Evolutionary conservation across 2,113 vertebrate species (phyloP).

Genomic region (Stomatorhinus ivindoensis): DNA sequence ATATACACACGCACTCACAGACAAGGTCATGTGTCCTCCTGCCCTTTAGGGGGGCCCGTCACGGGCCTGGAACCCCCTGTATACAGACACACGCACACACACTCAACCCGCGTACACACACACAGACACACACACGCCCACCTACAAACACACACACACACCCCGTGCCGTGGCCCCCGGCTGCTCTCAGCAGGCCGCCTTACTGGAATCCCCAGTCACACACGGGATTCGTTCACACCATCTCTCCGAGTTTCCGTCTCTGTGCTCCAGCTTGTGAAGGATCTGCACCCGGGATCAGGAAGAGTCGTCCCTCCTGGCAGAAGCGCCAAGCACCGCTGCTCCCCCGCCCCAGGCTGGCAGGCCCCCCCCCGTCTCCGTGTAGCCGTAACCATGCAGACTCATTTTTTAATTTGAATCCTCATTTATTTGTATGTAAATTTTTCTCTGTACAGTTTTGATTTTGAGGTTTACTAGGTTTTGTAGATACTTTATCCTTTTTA

Average conservation of each 20-base stretch:
- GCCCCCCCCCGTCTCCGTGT: constrained; percentile 72
- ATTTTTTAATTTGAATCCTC: constrained; percentile 60
- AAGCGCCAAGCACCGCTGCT: not conserved
- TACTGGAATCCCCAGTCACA: constrained; percentile 42
- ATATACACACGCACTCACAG: constrained; percentile 36
- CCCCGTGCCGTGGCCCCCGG: not conserved
- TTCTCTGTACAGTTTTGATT: constrained; percentile 98
- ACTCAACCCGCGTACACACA: too few relatives aligned
- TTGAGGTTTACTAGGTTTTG: constrained; percentile 84
- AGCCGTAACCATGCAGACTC: constrained; percentile 65
- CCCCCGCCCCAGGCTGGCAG: not conserved
- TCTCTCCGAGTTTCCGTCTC: constrained; percentile 41
- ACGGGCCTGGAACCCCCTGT: too few relatives aligned
- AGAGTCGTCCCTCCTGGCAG: not conserved
- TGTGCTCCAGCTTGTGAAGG: constrained; percentile 41
- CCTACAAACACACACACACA: not conserved
- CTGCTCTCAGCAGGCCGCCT: constrained; percentile 14
- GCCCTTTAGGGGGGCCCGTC: too few relatives aligned
- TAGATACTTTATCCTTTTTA: constrained; percentile 78
- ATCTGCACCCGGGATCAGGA: constrained; percentile 39
- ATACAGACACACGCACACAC: not conserved
- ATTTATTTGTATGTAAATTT: constrained; percentile 81
- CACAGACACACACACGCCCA: too few relatives aligned
- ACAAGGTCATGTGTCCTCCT: too few relatives aligned
- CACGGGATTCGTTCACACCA: constrained; percentile 50